A percentile compares a stretch with the other conserved stretches of the same genome.
These are phyloP conservation scores for Enteromius anoplus DNA, from an alignment of 2,797 vertebrate species.

Conservation along the genomic window DNA sequence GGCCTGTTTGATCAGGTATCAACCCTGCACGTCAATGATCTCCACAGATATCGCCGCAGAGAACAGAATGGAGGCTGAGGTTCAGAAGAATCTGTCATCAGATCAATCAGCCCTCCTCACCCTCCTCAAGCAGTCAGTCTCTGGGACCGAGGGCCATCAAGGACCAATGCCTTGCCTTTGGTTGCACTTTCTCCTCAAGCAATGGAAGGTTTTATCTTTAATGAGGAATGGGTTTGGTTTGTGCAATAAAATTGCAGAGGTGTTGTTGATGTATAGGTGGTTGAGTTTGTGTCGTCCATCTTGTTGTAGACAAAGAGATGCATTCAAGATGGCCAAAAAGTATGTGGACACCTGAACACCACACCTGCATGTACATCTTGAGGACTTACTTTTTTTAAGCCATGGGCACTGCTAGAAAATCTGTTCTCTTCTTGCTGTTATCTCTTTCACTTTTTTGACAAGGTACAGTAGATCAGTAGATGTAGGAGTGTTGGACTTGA, in stretches of 20 bases:
- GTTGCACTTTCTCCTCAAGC: constrained; percentile 43
- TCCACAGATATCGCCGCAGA: constrained; percentile 53
- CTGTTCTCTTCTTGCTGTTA: background rate
- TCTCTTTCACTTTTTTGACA: background rate
- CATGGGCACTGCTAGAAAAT: background rate
- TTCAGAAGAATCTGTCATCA: constrained; percentile 59
- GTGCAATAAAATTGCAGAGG: constrained; percentile 29
- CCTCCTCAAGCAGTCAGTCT: constrained; percentile 58
- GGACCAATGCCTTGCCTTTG: constrained; percentile 35
- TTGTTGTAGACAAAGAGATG: background rate
- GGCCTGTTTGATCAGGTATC: constrained; percentile 74
- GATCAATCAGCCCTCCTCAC: constrained; percentile 54
- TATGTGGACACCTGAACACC: background rate
- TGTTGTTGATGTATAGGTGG: constrained; percentile 4
- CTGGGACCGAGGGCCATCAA: constrained; percentile 39
- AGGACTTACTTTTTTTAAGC: background rate
- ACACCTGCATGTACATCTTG: background rate
- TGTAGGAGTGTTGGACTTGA: background rate
- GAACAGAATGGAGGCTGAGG: constrained; percentile 43
- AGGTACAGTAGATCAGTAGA: background rate
- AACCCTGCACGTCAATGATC: constrained; percentile 50
- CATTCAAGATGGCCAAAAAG: constrained; percentile 14
- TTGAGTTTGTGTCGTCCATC: background rate
- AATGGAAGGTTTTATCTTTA: constrained; percentile 21
- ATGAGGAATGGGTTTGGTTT: constrained; percentile 42